Conservation (phyloP, 2,888 invertebrate species). For the Acronicta aceris region DNA sequence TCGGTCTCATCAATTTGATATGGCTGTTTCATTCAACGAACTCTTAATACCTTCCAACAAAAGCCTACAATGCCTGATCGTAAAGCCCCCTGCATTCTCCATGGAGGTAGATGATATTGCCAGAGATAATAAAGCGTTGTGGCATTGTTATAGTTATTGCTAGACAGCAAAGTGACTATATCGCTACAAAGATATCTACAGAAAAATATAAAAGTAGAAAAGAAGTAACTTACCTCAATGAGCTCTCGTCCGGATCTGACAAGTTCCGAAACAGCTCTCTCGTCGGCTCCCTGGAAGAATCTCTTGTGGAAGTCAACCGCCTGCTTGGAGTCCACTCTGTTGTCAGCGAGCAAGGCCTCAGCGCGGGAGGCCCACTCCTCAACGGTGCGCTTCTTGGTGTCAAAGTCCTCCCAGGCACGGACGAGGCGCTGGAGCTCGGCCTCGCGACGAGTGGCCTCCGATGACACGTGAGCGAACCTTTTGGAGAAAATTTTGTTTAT, state of each 20-base stretch:
- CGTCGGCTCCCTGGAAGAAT: conserved; percentile 96
- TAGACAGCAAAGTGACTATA: no score
- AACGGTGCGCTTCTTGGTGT: conserved; percentile 93
- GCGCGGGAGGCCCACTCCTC: conserved; percentile 96
- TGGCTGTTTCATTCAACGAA: no score
- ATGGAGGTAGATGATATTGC: no score
- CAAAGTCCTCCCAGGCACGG: conserved; percentile 95
- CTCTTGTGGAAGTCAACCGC: conserved; percentile 95
- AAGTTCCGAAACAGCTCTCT: conserved; percentile 94
- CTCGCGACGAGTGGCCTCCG: conserved; percentile 93
- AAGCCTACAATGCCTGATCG: no score
- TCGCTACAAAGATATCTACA: no score
- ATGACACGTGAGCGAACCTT: conserved; percentile 93
- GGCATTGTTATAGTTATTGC: no score
- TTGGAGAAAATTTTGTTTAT: background rate
- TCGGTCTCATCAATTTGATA: no score
- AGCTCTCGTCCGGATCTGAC: conserved; percentile 93
- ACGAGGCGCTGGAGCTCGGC: conserved; percentile 94
- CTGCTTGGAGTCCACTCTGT: conserved; percentile 93
- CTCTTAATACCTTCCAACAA: no score
- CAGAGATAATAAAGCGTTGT: no score
- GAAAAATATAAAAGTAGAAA: no score
- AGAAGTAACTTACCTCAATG: conserved; percentile 83
- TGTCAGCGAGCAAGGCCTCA: conserved; percentile 94
- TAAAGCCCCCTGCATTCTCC: no score